Conservation (phyloP, 2,797 vertebrate species). For the Pipistrellus nathusii region DNA sequence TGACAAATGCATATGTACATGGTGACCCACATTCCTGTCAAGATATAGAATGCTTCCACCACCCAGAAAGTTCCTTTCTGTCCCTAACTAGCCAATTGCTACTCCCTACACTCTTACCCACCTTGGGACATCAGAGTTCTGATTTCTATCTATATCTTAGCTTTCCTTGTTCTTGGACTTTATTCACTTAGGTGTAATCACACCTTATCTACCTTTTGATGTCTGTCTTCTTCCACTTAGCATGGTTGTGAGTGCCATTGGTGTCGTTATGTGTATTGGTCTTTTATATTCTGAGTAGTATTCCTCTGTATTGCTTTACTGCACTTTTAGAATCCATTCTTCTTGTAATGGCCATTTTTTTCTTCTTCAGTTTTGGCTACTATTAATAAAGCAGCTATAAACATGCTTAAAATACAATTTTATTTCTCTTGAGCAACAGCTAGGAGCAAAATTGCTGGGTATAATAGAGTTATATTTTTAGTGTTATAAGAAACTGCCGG, state of each 20-base stretch:
- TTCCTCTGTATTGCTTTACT: too few species aligned
- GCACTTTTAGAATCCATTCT: background rate
- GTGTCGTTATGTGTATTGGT: background rate
- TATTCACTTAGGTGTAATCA: background rate
- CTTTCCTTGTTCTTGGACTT: background rate
- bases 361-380: background rate
- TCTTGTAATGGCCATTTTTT: background rate
- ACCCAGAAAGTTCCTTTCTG: background rate
- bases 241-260: background rate
- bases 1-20: background rate
- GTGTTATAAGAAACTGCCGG: background rate
- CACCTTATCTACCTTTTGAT: fast-evolving
- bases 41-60: background rate
- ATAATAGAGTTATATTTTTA: background rate
- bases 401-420: background rate
- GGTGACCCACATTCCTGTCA: background rate
- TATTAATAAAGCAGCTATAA: background rate
- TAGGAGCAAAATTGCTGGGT: background rate
- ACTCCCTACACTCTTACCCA: fast-evolving
- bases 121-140: background rate
- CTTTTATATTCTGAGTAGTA: background rate
- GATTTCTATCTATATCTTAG: background rate
- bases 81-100: background rate
- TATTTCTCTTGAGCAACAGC: background rate
- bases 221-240: background rate